phyloP scores from a whole-genome alignment of 2,113 vertebrate genomes.

The Sakesphorus luctuosus region DNA sequence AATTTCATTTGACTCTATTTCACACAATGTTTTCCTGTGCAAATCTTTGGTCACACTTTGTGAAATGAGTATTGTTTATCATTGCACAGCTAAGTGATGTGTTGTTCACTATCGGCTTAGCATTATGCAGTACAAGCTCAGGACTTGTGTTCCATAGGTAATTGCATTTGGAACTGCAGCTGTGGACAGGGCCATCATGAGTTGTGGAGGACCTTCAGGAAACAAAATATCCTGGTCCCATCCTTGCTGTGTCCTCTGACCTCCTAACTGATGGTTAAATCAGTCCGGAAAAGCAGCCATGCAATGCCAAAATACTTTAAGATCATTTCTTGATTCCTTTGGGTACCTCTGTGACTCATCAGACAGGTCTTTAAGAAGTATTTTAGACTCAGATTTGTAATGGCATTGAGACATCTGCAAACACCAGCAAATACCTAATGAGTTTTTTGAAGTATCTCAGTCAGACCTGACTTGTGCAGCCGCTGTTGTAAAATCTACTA shows the following conservation, averaged over 20 bases:
- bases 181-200: not conserved
- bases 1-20: not conserved
- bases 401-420: not conserved
- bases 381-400: not conserved
- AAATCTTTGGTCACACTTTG: not conserved
- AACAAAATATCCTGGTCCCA: not conserved
- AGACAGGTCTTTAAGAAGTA: not conserved
- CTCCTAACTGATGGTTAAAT: not conserved
- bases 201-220: not conserved
- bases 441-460: not conserved
- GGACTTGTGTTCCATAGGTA: not conserved
- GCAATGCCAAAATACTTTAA: not conserved
- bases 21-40: not conserved
- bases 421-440: not conserved
- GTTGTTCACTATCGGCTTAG: not conserved
- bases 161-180: not conserved
- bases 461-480: not conserved
- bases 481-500: not conserved
- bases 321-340: not conserved
- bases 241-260: not conserved
- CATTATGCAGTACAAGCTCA: not conserved
- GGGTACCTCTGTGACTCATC: not conserved
- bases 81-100: not conserved
- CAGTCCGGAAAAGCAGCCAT: not conserved
- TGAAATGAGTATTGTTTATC: not conserved